phyloP scores from a whole-genome alignment of 2,888 invertebrate species.

The Gastrophysa polygoni region DNA sequence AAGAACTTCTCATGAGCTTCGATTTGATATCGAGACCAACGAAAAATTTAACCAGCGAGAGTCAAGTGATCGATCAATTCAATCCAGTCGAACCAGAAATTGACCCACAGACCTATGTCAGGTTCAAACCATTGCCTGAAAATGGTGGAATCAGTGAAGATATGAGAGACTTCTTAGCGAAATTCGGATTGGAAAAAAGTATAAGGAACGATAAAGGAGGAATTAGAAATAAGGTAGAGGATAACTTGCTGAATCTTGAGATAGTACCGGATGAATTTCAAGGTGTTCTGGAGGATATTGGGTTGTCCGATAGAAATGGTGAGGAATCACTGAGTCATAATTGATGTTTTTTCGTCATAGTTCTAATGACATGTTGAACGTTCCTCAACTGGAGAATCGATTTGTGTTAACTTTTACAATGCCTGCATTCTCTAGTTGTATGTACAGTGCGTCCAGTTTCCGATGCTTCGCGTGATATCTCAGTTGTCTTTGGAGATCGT shows the following conservation, averaged over 20 bases:
- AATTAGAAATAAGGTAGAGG: background rate
- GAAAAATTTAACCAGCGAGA: slow-evolving; percentile 7
- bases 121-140: slow-evolving; percentile 57
- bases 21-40: slow-evolving; percentile 55
- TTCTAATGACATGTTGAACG: no score
- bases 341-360: slow-evolving; percentile 12
- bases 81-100: slow-evolving; percentile 48
- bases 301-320: slow-evolving; percentile 42
- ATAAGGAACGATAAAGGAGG: slow-evolving; percentile 38
- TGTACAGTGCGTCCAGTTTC: no score
- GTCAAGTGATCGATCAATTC: slow-evolving; percentile 26
- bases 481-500: no score
- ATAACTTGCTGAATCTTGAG: slow-evolving; percentile 45
- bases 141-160: slow-evolving; percentile 49
- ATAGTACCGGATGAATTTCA: slow-evolving; percentile 53
- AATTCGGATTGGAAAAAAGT: slow-evolving; percentile 53
- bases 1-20: slow-evolving; percentile 58
- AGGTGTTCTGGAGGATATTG: slow-evolving; percentile 52
- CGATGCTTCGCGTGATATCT: no score
- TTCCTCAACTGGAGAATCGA: no score
- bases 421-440: no score
- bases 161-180: slow-evolving; percentile 52
- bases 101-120: slow-evolving; percentile 51
- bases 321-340: no score
- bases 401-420: no score